A percentile compares a stretch with the other conserved stretches of the same genome.
phyloP scores from a whole-genome alignment of 2,888 invertebrate species.

The Gymnosoma rotundatum region DNA sequence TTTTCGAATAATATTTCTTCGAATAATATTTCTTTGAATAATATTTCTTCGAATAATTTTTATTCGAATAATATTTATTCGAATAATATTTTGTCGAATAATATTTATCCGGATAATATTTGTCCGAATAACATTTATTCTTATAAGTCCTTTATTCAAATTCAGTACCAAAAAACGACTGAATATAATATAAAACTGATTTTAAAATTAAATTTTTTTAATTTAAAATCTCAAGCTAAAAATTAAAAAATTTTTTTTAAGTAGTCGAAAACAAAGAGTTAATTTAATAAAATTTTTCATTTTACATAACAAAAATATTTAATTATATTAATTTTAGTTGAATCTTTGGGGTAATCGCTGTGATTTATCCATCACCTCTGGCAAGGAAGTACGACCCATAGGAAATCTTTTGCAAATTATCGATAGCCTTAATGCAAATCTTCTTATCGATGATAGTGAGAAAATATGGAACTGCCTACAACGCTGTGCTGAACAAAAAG shows the following conservation, averaged over 20 bases:
- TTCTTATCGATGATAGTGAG: constrained; percentile 86
- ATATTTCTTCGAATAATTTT: not conserved
- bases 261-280: too few species aligned
- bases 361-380: constrained; percentile 93
- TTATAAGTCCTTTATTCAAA: not conserved
- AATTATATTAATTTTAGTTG: constrained; percentile 82
- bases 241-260: too few species aligned
- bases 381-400: constrained; percentile 85
- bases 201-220: too few species aligned
- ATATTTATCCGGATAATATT: too few species aligned
- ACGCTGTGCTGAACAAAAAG: constrained; percentile 65
- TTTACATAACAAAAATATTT: not conserved
- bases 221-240: too few species aligned
- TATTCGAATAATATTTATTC: not conserved
- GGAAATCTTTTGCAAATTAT: constrained; percentile 84
- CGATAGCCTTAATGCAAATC: constrained; percentile 83
- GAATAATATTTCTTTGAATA: too few species aligned
- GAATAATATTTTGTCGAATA: too few species aligned
- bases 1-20: too few species aligned
- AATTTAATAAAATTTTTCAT: not conserved
- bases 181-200: not conserved
- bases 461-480: constrained; percentile 83
- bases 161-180: too few species aligned
- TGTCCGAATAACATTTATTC: not conserved
- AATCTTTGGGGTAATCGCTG: constrained; percentile 98